phyloP scores from a whole-genome alignment of 2,888 invertebrate genomes.

The Drosophila kokeensis region DNA sequence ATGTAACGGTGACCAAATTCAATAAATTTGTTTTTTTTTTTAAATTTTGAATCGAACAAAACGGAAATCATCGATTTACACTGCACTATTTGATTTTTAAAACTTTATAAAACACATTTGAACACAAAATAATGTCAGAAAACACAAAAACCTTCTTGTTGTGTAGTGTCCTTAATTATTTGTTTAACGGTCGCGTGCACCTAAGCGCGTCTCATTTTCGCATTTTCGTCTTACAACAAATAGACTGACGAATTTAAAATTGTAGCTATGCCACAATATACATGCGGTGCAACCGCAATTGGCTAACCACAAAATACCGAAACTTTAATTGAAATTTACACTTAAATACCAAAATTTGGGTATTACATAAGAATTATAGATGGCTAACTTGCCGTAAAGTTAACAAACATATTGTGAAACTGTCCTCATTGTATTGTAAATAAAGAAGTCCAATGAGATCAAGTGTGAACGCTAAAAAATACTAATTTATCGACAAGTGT shows the following conservation, averaged over 20 bases:
- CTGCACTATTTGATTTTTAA: not conserved
- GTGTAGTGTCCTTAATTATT: not conserved
- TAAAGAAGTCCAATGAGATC: not conserved
- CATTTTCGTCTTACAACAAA: slow-evolving; percentile 33
- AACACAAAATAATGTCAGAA: slow-evolving; percentile 5
- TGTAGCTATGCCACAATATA: slow-evolving; percentile 43
- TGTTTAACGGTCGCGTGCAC: slow-evolving; percentile 3
- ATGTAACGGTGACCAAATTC: not conserved
- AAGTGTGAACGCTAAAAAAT: not conserved
- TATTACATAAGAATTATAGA: not conserved
- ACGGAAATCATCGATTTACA: slow-evolving; percentile 9
- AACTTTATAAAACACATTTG: slow-evolving; percentile 3
- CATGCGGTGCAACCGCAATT: slow-evolving; percentile 20
- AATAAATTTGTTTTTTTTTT: not conserved
- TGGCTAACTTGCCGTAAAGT: not conserved
- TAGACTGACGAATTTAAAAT: slow-evolving; percentile 43
- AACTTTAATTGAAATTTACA: not conserved
- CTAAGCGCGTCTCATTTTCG: slow-evolving; percentile 35
- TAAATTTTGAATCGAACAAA: not conserved
- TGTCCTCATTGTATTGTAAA: not conserved
- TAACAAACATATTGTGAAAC: not conserved
- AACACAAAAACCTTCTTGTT: slow-evolving; percentile 19
- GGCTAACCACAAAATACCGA: slow-evolving; percentile 3
- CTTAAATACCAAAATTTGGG: not conserved
- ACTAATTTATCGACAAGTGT: not conserved